Evolutionary conservation across 1,140 invertebrate genomes (phyloP).

Genomic region (Drosophila rufa): DNA sequence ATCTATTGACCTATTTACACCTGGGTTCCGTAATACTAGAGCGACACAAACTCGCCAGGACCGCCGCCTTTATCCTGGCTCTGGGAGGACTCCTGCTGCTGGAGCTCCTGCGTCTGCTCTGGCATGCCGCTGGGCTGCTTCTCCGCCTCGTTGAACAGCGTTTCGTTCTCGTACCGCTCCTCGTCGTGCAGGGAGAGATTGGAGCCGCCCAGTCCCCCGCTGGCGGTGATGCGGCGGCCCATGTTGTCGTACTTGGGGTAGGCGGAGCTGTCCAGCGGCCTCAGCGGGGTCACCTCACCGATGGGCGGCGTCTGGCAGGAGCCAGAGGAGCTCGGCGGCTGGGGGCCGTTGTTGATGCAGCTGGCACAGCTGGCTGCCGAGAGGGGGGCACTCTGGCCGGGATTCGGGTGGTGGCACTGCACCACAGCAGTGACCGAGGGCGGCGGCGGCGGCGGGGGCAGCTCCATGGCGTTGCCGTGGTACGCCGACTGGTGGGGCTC

Average conservation of each 20-base stretch:
- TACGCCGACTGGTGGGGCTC: conserved; percentile 53
- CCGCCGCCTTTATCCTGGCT: conserved; percentile 56
- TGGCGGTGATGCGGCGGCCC: conserved; percentile 94
- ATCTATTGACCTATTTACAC: conserved; percentile 81
- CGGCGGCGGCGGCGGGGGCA: conserved; percentile 74
- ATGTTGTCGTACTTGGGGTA: conserved; percentile 93
- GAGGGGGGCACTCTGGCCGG: conserved; percentile 21
- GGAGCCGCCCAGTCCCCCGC: conserved; percentile 88
- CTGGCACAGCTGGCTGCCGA: conserved; percentile 75
- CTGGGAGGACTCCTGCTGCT: conserved; percentile 36
- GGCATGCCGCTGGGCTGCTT: conserved; percentile 28
- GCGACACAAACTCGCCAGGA: conserved; percentile 76
- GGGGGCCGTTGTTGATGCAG: conserved; percentile 84
- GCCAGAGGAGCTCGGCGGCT: conserved; percentile 68
- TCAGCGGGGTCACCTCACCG: conserved; percentile 59
- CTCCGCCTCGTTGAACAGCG: conserved; percentile 73
- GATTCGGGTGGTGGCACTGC: conserved; percentile 71
- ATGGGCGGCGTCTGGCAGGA: conserved; percentile 77
- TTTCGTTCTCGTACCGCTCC: conserved; percentile 74
- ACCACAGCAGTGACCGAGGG: conserved; percentile 74
- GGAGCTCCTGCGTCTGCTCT: conserved; percentile 32
- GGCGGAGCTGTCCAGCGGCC: conserved; percentile 67
- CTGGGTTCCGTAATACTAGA: conserved; percentile 84
- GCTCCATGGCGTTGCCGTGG: conserved; percentile 61
- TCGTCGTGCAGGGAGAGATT: conserved; percentile 91